Conservation (phyloP, 2,888 invertebrate genomes). For the Fragum whitleyi region DNA sequence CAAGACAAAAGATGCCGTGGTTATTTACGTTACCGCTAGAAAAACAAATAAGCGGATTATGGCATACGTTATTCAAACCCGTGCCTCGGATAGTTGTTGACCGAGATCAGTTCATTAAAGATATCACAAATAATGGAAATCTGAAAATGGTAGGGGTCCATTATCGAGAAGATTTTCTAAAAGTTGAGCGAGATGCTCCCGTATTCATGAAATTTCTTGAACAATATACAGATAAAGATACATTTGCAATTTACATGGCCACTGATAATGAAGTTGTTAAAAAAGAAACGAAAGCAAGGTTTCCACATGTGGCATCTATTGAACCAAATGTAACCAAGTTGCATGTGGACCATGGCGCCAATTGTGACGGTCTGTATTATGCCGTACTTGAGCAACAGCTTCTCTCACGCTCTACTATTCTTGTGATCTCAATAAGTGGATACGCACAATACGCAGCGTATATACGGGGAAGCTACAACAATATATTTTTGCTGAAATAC, state of each 20-base stretch:
- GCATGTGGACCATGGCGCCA: no score
- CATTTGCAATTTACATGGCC: neutral
- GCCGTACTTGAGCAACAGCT: no score
- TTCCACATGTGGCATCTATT: neutral
- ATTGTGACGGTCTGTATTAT: no score
- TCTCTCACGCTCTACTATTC: no score
- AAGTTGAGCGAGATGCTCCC: neutral
- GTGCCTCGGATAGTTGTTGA: neutral
- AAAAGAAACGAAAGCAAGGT: neutral
- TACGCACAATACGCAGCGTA: no score
- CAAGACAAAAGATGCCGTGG: neutral
- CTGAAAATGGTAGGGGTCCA: neutral
- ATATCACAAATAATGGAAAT: neutral
- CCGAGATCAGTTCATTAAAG: neutral
- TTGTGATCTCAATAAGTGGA: no score
- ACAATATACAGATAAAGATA: constrained; percentile 1
- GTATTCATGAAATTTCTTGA: constrained; percentile 1
- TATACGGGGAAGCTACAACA: no score
- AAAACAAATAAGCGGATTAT: neutral
- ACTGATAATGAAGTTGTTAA: neutral
- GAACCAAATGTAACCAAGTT: no score
- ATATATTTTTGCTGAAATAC: no score
- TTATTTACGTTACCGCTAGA: neutral
- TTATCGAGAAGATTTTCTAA: neutral
- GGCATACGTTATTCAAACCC: constrained; percentile 1